Evolutionary conservation across 2,888 invertebrate genomes (phyloP), one percentile per base, ranked within the genome.

Genomic region (Sesia apiformis): DNA sequence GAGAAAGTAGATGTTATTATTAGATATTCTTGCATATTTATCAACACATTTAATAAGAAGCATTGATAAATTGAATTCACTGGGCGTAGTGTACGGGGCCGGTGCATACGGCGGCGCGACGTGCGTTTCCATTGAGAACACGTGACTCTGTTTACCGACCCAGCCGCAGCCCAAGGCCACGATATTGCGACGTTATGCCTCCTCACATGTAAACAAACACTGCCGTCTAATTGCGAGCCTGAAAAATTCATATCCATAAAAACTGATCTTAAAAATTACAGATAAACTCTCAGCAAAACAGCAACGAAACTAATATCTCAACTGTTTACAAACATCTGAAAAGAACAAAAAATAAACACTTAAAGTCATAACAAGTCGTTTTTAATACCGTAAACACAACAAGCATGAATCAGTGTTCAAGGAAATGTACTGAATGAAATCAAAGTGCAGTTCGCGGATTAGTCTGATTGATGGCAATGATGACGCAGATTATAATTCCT

Each of bases 131-230:
- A 63, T 63, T 54, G 61, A 65, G 63, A 55, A 70, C 84, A 86
- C 83, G 84, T 85, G 86, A 85, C 81, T 72, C 72, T 84, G 84
- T 85, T 84, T 84, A 81, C 84, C 71, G 74, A 65, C 70, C 23
- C 69, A 66, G 74, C 64, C 70, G n/a, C 69, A 66, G 58, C 68
- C 72, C 85, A 87, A 86, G 85, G 87, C 72, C 84, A 64, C 66
- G 58, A 81, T 75, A 79, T 70, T 81, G 84, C 84, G 86, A 77
- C 84, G 83, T 72, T 72, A 72, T 76, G 73, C 75, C 63, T 38
- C 38, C 38, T 50, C 8, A 50, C 38, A 50, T 38, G 8, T 8
- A 46, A 46, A 46, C 46, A 46, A 46, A 46, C 23, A 23, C 23
- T 46, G 46, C 46, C 46, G n/a, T 4, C n/a, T 46, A 8, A 46